A percentile compares a stretch with the other conserved stretches of the same genome.
These are phyloP conservation scores for Hydropsyche tenuis DNA, from an alignment of 1,140 invertebrate species.

Conservation along the genomic window DNA sequence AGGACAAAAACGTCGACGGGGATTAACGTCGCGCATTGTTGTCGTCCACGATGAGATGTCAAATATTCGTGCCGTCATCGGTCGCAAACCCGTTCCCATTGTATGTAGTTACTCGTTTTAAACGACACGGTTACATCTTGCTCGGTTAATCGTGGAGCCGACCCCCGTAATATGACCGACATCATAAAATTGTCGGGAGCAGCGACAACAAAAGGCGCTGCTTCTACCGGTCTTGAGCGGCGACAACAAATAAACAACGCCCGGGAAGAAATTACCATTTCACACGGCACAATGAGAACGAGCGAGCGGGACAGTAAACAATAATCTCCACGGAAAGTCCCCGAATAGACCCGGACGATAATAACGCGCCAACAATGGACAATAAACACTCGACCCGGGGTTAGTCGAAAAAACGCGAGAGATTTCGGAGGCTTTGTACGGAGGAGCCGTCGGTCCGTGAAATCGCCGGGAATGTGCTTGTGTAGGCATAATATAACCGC, in stretches of 20 bases:
- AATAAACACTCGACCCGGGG: slow-evolving; percentile 29
- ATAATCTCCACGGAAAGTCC: slow-evolving; percentile 31
- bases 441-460: slow-evolving; percentile 27
- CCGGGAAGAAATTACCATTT: slow-evolving; percentile 35
- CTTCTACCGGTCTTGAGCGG: slow-evolving; percentile 24
- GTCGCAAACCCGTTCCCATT: background rate
- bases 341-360: slow-evolving; percentile 24
- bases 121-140: background rate
- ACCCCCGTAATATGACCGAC: slow-evolving; percentile 2
- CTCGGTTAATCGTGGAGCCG: background rate
- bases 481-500: background rate
- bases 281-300: slow-evolving; percentile 16
- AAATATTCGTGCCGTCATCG: slow-evolving; percentile 5
- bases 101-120: background rate
- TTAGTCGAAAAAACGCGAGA: background rate
- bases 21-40: background rate
- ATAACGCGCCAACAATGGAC: slow-evolving; percentile 27
- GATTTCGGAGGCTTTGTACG: slow-evolving; percentile 7
- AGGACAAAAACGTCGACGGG: background rate
- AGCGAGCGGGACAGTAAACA: slow-evolving; percentile 12
- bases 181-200: slow-evolving; percentile 3
- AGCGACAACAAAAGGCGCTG: slow-evolving; percentile 7
- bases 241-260: slow-evolving; percentile 22
- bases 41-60: slow-evolving; percentile 10
- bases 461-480: slow-evolving; percentile 7